phyloP scores from a whole-genome alignment of 2,888 invertebrate species.

The Lithosia quadra region DNA sequence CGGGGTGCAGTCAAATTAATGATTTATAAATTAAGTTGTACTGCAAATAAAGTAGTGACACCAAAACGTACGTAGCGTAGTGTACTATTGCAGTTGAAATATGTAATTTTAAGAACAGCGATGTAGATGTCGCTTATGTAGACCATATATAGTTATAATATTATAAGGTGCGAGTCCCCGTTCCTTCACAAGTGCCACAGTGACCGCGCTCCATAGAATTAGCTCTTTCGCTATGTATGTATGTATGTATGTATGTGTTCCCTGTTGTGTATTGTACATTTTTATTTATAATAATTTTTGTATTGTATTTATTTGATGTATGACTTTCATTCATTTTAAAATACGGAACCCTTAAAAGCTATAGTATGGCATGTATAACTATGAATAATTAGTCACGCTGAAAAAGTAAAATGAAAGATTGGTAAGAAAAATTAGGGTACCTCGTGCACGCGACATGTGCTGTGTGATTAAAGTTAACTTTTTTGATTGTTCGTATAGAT shows the following conservation, averaged over 20 bases:
- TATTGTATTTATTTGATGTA: background rate
- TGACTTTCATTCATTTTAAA: background rate
- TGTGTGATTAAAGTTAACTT: too few species aligned
- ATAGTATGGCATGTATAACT: background rate
- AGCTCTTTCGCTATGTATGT: too few species aligned
- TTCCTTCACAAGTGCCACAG: conserved; percentile 14
- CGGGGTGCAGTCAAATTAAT: too few species aligned
- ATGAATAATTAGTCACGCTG: background rate
- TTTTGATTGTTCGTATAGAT: too few species aligned
- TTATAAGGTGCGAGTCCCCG: conserved; percentile 1
- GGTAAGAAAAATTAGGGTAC: too few species aligned
- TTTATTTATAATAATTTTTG: background rate
- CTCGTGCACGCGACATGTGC: too few species aligned
- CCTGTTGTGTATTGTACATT: background rate
- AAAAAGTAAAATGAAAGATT: too few species aligned
- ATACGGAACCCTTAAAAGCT: background rate
- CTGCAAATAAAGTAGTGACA: too few species aligned
- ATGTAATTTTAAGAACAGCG: background rate
- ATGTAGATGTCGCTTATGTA: background rate
- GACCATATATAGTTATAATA: background rate
- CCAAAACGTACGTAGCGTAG: too few species aligned
- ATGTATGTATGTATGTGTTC: background rate
- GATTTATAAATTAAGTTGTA: background rate
- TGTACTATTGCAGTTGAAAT: too few species aligned
- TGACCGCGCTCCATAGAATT: background rate